These are phyloP conservation scores for Aldabrachelys gigantea DNA, from an alignment of 2,113 vertebrate genomes.

Conservation along the genomic window DNA sequence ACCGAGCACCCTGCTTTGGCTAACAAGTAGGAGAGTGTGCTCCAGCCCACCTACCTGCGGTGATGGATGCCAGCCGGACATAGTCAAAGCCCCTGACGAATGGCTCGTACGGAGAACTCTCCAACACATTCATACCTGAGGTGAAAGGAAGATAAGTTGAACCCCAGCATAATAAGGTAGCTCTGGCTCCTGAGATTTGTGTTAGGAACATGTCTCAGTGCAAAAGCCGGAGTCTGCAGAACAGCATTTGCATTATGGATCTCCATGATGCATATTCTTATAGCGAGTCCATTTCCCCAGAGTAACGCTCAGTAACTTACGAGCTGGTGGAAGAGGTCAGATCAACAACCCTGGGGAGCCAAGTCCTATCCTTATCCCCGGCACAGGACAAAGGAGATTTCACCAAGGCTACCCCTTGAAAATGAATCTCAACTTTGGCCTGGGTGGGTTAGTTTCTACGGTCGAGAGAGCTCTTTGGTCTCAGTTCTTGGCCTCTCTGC, in stretches of 20 bases:
- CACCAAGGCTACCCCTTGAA: neutral
- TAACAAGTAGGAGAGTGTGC: neutral
- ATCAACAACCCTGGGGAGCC: neutral
- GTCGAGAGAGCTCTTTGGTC: neutral
- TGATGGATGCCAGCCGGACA: slow-evolving; percentile 91
- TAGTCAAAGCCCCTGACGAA: slow-evolving; percentile 88
- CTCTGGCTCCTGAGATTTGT: neutral
- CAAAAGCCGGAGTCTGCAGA: neutral
- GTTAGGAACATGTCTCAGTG: neutral
- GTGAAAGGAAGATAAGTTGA: neutral
- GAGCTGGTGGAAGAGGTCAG: neutral
- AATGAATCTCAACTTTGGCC: neutral
- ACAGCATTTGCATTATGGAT: neutral
- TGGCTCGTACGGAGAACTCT: slow-evolving; percentile 89
- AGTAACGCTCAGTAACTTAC: neutral
- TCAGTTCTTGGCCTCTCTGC: no score
- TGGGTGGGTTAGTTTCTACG: neutral
- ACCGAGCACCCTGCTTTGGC: neutral
- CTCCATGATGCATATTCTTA: accelerated
- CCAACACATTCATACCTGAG: slow-evolving; percentile 87
- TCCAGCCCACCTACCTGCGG: slow-evolving; percentile 82
- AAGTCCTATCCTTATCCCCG: neutral
- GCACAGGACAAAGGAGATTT: neutral
- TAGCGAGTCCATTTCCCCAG: neutral
- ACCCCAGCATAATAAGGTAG: neutral